Evolutionary conservation across 1,140 invertebrate species (phyloP), one percentile per base, ranked within the genome.

Genomic region (Bombus fervidus): DNA sequence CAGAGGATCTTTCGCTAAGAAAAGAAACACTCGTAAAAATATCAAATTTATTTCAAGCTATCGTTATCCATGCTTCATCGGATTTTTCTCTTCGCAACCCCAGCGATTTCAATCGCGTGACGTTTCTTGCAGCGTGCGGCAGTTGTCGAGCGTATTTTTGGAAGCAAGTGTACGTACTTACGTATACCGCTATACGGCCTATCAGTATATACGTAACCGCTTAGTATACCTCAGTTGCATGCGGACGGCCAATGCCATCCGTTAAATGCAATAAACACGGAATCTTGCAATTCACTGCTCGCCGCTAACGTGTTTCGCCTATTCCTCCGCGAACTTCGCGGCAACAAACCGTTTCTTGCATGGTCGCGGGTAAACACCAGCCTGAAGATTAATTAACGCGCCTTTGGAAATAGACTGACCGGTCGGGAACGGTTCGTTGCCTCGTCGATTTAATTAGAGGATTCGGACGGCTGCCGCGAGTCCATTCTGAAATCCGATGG

Each of bases 231-330:
- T 72, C 15, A 73, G 87, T 93, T 92, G 91, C 91, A 92, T 92
- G 91, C 86, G 86, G 86, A 86, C 79, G 88, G 83, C 87, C 90
- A 91, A 91, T 92, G 90, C 89, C 89, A 91, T 92, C 89, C 89
- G 91, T 88, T 93, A 92, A 92, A 93, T 88, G 90, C 87, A 92
- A 91, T 92, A 92, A 93, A 92, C 92, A 93, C 92, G 92, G 91
- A 91, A 92, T 93, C 91, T 89, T 84, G 91, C 91, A 88, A 93
- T 93, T 93, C 86, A 82, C 89, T 85, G 86, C 37, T 89, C 59
- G 87, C 88, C 82, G 79, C 74, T 90, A 90, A 91, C 76, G 78
- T 71, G 78, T 83, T 72, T 57, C 57, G 75, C 25, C 78, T 39
- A 66, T 59, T 86, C 62, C 81, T 80, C 57, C 83, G 76, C 74